Percentiles rank a stretch among this genome's conserved stretches.
Conservation (phyloP, 2,888 invertebrate genomes). For the Leptogaster cylindrica region DNA sequence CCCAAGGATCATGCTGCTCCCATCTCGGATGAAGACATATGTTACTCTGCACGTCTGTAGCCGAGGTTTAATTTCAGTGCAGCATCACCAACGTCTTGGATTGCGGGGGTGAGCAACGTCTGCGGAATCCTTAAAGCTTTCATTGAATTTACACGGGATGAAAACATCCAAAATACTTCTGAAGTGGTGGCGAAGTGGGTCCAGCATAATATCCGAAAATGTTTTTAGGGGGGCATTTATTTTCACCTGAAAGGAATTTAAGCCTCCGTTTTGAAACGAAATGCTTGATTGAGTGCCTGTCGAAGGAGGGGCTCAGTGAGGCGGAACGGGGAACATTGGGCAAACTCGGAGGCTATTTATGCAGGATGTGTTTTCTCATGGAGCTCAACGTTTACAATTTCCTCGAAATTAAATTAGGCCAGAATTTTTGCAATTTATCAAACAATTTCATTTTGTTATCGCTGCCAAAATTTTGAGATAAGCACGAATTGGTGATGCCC, state of each 20-base stretch:
- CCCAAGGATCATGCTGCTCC: slow-evolving; percentile 23
- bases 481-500: too few species aligned
- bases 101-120: background rate
- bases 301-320: too few species aligned
- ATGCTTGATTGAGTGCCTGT: slow-evolving; percentile 16
- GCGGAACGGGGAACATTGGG: too few species aligned
- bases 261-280: slow-evolving; percentile 22
- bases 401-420: too few species aligned
- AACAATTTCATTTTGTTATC: too few species aligned
- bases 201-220: slow-evolving; percentile 10
- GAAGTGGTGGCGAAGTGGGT: background rate
- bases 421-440: too few species aligned
- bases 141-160: slow-evolving; percentile 1
- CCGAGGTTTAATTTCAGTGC: slow-evolving; percentile 24
- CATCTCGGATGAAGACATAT: slow-evolving; percentile 31
- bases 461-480: too few species aligned
- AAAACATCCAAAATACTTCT: slow-evolving; percentile 1
- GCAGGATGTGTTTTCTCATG: too few species aligned
- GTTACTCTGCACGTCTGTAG: background rate
- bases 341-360: too few species aligned
- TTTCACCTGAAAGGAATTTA: background rate
- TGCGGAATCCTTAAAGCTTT: slow-evolving; percentile 1
- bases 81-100: background rate
- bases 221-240: slow-evolving; percentile 6
- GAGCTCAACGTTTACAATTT: too few species aligned